Evolutionary conservation across 2,113 vertebrate species (phyloP).

Genomic region (Pseudonaja textilis): DNA sequence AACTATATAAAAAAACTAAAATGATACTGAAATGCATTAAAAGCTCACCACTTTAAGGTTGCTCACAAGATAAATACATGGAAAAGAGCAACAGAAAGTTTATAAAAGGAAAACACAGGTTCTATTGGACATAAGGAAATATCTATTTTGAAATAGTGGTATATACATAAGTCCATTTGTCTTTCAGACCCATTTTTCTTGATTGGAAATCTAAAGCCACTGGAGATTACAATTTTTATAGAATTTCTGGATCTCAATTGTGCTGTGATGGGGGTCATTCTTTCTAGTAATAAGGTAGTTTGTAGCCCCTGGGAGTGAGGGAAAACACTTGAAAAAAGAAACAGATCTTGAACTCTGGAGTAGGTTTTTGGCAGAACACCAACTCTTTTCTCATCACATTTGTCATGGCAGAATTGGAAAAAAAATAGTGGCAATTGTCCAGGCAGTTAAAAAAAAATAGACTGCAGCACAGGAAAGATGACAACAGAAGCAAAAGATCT

Average conservation of each 20-base stretch:
- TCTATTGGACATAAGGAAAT: slow-evolving; percentile 59
- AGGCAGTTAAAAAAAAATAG: slow-evolving; percentile 29
- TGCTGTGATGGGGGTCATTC: slow-evolving; percentile 66
- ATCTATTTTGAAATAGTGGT: slow-evolving; percentile 57
- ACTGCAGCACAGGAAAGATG: slow-evolving; percentile 36
- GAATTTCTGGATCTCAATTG: slow-evolving; percentile 64
- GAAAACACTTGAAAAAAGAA: slow-evolving; percentile 68
- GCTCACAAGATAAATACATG: slow-evolving; percentile 54
- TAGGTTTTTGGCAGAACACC: slow-evolving; percentile 61
- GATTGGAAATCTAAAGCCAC: slow-evolving; percentile 64
- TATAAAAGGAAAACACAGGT: slow-evolving; percentile 52
- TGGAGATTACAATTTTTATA: slow-evolving; percentile 66
- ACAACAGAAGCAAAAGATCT: slow-evolving; percentile 33
- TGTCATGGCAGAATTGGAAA: slow-evolving; percentile 54
- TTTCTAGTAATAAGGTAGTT: slow-evolving; percentile 71
- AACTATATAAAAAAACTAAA: slow-evolving; percentile 54
- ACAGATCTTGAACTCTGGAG: slow-evolving; percentile 58
- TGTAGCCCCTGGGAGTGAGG: slow-evolving; percentile 64
- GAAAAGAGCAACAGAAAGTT: slow-evolving; percentile 60
- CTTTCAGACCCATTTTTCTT: slow-evolving; percentile 66
- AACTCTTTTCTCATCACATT: slow-evolving; percentile 61
- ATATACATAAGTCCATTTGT: slow-evolving; percentile 61
- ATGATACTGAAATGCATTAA: slow-evolving; percentile 56
- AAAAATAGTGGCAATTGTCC: slow-evolving; percentile 59
- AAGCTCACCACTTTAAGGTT: slow-evolving; percentile 47